Evolutionary conservation across 2,113 vertebrate genomes (phyloP), one percentile per base, ranked within the genome.

Genomic region (Chloebia gouldiae): DNA sequence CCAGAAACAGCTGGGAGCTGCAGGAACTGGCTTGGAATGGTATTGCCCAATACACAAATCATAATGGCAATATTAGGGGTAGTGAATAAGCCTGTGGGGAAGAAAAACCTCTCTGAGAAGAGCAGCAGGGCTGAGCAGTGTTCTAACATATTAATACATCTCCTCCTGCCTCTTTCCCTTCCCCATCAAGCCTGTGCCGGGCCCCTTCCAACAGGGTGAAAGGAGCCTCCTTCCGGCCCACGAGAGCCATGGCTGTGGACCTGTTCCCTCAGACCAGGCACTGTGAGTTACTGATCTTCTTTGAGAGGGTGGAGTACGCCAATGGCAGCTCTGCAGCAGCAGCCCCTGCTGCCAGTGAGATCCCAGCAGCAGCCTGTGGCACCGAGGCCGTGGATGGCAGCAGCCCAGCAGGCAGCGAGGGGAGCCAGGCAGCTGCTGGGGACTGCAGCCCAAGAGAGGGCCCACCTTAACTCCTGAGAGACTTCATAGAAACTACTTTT

Each of bases 221-320:
- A 30, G 99, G 99, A 50, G 95, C 95, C 1, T 97, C 99, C 0
- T 99, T 99, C 97, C 98, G 98, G 13, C 99, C 99, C 0, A 75
- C 99, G 21, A 97, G 97, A 95, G 98, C 99, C 6, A 87, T 99
- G 98, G 98, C 99, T 0, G 99, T 99, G 96, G 99, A 99, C 90
- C 98, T 99, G 64, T 99, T 99, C 94, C 99, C 99, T 8, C 99
- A 99, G 95, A 99, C 99, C 17, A 97, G 98, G 65, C 99, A 99
- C 45, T 99, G 99, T 1, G 99, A 99, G 97, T 97, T 99, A 89
- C 98, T 99, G 11, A 96, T 99, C 83, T 95, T 99, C 91, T 98
- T 99, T 21, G 99, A 99, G 93, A 98, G 99, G 70, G 95, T 98
- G 22, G 97, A 99, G 12, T 97, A 98, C 2, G 12, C 90, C 19